Base-by-base conservation (phyloP, 2,113 vertebrate genomes). In the Brachirus orientalis region DNA sequence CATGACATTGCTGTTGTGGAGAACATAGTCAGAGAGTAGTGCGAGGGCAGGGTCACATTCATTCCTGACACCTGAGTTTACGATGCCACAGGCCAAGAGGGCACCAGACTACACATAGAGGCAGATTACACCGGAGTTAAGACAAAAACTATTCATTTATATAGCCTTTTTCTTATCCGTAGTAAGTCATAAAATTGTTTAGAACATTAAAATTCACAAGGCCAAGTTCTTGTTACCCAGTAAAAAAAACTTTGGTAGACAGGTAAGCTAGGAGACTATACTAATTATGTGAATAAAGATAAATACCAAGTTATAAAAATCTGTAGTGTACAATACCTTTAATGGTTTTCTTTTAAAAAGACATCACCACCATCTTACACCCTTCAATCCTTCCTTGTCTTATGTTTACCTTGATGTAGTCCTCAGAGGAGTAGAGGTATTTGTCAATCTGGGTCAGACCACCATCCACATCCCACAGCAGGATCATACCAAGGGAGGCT, bases 381-480 rank as follows among this genome's bases (percentile, higher is more conserved):
- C n/a, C n/a, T n/a, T n/a, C n/a, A n/a, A n/a, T n/a, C n/a, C n/a
- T n/a, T 45, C 6, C 13, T 0, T 10, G 51, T 8, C 7, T 2
- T 8, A 28, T 7, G 20, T 52, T 50, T 77, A 98, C 98, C 96
- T 99, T 99, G 75, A 99, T 99, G 81, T 99, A 99, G 87, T 99
- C 98, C 73, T 99, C 98, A 0, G 98, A 98, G 0, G 98, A 99
- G 77, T 99, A 99, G 10, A 99, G 92, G 74, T 99, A 99, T 81
- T 99, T 99, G 90, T 99, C 98, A 0, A 99, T 99, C 90, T 99
- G 98, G 0, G 98, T 99, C 53, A 99, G 94, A 16, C 98, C 98
- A 2, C 98, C 98, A 0, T 99, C 98, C 66, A 99, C 98, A 0
- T 99, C 98, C 98, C 98, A 99, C 40, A 99, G 86, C 56, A 99